Conservation (phyloP, 2,797 vertebrate species). For the Xiphophorus birchmanni region DNA sequence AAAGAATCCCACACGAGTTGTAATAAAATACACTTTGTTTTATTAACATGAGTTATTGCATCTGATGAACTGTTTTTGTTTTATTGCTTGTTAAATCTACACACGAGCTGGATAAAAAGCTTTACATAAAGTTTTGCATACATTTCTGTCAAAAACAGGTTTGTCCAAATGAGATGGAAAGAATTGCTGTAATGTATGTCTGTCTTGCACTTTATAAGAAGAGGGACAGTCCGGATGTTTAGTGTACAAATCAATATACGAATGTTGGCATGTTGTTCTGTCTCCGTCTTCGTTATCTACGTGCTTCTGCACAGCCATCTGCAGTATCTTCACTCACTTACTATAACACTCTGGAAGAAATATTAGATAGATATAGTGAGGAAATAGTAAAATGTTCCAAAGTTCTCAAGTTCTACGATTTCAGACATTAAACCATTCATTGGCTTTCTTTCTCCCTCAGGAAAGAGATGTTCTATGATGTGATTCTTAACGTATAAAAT, state of each 20-base stretch:
- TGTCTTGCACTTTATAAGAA: constrained; percentile 21
- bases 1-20: constrained; percentile 22
- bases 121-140: constrained; percentile 40
- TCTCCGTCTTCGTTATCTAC: constrained; percentile 50
- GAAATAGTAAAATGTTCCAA: neutral
- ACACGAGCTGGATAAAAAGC: constrained; percentile 43
- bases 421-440: neutral
- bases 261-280: constrained; percentile 27
- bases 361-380: constrained; percentile 27
- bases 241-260: constrained; percentile 16
- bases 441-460: neutral
- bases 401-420: neutral
- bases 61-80: constrained; percentile 38
- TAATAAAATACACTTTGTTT: constrained; percentile 50
- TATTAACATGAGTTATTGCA: constrained; percentile 49
- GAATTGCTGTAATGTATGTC: neutral
- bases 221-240: neutral
- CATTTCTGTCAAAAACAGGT: constrained; percentile 49
- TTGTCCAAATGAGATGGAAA: constrained; percentile 24
- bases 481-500: neutral
- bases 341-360: constrained; percentile 47
- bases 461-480: no score
- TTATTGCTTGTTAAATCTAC: constrained; percentile 60
- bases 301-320: constrained; percentile 38
- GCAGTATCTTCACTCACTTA: constrained; percentile 32